Conservation (phyloP, 2,797 vertebrate genomes). For the Oceanodroma leucorhoa region DNA sequence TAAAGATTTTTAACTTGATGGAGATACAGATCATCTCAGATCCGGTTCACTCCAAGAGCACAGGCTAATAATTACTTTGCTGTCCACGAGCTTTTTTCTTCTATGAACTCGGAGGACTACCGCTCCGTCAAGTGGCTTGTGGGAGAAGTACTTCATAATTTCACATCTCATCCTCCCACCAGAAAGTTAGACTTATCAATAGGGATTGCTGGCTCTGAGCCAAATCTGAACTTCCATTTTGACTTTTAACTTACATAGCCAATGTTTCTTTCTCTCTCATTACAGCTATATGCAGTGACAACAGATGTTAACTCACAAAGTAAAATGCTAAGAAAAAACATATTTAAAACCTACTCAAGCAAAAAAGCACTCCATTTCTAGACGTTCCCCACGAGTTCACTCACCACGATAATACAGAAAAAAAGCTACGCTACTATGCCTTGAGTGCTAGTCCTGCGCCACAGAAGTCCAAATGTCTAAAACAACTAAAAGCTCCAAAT, state of each 20-base stretch:
- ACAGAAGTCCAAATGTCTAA: neutral
- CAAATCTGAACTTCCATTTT: neutral
- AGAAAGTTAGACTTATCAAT: neutral
- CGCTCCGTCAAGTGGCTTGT: neutral
- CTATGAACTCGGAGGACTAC: neutral
- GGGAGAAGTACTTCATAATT: neutral
- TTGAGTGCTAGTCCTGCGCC: neutral
- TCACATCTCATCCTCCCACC: neutral
- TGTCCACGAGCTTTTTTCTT: neutral
- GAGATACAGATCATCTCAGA: neutral
- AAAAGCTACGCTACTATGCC: rapidly evolving
- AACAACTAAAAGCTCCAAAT: neutral
- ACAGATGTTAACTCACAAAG: neutral
- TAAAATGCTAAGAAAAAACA: neutral
- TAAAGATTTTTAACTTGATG: neutral
- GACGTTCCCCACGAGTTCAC: neutral
- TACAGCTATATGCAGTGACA: neutral
- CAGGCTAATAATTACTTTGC: neutral
- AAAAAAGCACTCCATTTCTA: neutral
- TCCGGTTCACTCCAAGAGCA: rapidly evolving
- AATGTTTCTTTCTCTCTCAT: neutral
- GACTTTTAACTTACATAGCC: neutral
- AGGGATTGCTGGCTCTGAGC: neutral
- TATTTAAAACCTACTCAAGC: neutral
- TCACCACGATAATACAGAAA: neutral